A percentile compares a stretch with the other conserved stretches of the same genome.
Evolutionary conservation across 2,797 vertebrate species (phyloP).

Genomic region (Hippopotamyrus pictus): DNA sequence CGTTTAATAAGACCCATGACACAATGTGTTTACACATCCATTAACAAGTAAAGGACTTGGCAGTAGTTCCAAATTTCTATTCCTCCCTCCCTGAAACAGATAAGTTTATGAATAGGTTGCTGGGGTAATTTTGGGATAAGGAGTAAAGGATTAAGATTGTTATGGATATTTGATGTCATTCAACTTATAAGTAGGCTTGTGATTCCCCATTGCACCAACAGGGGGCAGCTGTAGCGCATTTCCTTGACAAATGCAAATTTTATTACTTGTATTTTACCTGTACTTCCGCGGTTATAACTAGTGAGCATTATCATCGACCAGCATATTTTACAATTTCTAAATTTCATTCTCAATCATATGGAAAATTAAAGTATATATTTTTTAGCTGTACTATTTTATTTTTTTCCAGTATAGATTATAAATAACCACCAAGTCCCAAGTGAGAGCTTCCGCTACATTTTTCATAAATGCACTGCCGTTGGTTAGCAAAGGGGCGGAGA

Average conservation of each 20-base stretch:
- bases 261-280: background rate
- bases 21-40: slow-evolving; percentile 10
- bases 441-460: background rate
- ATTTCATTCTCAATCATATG: background rate
- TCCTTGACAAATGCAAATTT: background rate
- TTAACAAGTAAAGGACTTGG: slow-evolving; percentile 14
- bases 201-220: background rate
- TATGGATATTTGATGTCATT: background rate
- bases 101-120: background rate
- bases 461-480: background rate
- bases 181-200: background rate
- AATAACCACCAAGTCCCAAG: background rate
- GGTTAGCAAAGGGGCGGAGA: background rate
- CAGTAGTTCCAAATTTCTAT: background rate
- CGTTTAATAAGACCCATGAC: slow-evolving; percentile 3
- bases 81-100: background rate
- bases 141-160: background rate
- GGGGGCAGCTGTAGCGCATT: background rate
- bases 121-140: background rate
- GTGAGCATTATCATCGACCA: background rate
- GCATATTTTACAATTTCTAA: background rate
- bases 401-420: background rate
- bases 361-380: background rate
- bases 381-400: background rate
- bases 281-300: background rate